phyloP scores from a whole-genome alignment of 2,797 vertebrate species.

The Anableps anableps region DNA sequence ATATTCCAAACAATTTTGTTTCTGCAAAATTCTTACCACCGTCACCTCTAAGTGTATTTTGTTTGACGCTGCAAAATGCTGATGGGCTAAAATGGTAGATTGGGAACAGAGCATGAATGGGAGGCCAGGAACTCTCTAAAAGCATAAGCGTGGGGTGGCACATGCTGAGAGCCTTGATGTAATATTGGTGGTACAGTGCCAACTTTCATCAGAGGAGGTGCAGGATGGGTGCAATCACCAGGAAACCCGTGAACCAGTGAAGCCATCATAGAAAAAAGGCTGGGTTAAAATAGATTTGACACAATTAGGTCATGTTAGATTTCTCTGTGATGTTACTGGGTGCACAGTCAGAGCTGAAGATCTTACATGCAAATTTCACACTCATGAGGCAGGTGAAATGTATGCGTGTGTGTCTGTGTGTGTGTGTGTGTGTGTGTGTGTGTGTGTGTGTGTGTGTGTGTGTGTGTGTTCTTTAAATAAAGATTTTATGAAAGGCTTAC shows the following conservation, averaged over 20 bases:
- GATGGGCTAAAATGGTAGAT: constrained; percentile 53
- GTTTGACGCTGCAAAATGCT: constrained; percentile 62
- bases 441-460: neutral
- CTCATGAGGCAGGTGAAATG: constrained; percentile 25
- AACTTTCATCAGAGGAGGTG: constrained; percentile 68
- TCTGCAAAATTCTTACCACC: constrained; percentile 37
- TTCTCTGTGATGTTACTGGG: constrained; percentile 56
- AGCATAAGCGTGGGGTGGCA: constrained; percentile 26
- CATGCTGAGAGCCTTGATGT: constrained; percentile 55
- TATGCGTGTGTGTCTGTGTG: neutral
- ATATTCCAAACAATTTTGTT: constrained; percentile 56
- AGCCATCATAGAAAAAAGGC: constrained; percentile 55
- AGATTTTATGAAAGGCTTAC: constrained; percentile 34
- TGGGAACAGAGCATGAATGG: constrained; percentile 36
- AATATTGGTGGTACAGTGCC: constrained; percentile 54
- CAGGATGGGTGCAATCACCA: constrained; percentile 74
- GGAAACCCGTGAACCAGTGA: constrained; percentile 61
- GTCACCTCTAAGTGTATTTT: constrained; percentile 51
- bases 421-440: neutral
- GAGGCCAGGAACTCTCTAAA: constrained; percentile 55
- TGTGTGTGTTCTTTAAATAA: neutral
- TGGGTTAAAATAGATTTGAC: constrained; percentile 74
- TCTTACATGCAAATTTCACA: constrained; percentile 47
- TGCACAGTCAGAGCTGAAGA: constrained; percentile 49
- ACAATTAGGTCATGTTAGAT: constrained; percentile 78